These are phyloP conservation scores for Equus quagga DNA, from an alignment of 2,113 vertebrate species.

Conservation along the genomic window DNA sequence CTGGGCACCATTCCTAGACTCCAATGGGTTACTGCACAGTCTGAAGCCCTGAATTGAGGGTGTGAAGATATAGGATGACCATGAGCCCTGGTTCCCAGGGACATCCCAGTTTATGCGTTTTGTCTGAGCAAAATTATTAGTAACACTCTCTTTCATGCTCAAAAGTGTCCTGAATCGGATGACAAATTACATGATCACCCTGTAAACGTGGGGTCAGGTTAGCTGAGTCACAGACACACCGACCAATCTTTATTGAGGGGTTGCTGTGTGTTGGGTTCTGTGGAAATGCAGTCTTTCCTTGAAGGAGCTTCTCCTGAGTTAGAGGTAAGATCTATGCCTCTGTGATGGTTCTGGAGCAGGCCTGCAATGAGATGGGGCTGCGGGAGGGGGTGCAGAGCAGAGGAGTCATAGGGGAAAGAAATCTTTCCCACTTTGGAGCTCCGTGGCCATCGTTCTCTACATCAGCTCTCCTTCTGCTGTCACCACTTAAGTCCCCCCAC, in stretches of 20 bases:
- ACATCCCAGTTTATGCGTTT: background rate
- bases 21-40: background rate
- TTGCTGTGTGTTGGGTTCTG: accelerated
- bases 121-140: background rate
- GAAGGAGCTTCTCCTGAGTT: background rate
- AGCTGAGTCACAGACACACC: background rate
- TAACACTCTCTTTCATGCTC: background rate
- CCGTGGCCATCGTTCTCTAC: background rate
- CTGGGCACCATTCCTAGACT: background rate
- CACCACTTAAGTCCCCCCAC: background rate
- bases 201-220: background rate
- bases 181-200: background rate
- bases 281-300: background rate
- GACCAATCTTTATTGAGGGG: background rate
- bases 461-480: background rate
- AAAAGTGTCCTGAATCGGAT: background rate
- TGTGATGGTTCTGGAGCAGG: background rate
- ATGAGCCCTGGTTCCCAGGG: background rate
- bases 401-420: background rate
- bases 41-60: background rate
- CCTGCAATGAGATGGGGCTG: background rate
- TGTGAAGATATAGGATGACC: no score
- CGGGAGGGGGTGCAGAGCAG: background rate
- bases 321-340: background rate
- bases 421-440: background rate